Conservation (phyloP, 2,797 vertebrate genomes). For the Melanotaenia boesemani region DNA sequence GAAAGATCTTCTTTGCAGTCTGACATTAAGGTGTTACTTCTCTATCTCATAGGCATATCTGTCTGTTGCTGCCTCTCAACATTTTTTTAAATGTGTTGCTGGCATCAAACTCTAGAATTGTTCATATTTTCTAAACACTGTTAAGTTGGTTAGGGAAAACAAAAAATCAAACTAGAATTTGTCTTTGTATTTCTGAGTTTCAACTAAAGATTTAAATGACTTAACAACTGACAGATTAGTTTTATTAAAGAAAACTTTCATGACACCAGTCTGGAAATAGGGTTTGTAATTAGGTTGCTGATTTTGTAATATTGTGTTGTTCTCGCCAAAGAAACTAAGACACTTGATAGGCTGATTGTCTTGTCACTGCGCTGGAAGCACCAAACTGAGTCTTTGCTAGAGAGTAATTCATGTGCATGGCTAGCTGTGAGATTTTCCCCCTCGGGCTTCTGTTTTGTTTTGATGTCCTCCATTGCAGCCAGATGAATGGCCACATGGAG, state of each 20-base stretch:
- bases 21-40: not conserved
- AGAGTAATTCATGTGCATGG: slow-evolving; percentile 63
- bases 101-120: not conserved
- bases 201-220: not conserved
- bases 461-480: slow-evolving; percentile 70
- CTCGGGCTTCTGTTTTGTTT: slow-evolving; percentile 76
- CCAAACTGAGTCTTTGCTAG: slow-evolving; percentile 46
- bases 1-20: not conserved
- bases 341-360: slow-evolving; percentile 40
- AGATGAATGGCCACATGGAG: slow-evolving; percentile 77
- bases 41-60: not conserved
- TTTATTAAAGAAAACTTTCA: not conserved
- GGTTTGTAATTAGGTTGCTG: not conserved
- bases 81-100: not conserved
- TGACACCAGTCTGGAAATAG: not conserved
- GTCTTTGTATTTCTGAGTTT: not conserved
- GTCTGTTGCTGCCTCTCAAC: not conserved
- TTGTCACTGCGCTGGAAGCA: slow-evolving; percentile 31
- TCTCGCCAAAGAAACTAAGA: slow-evolving; percentile 12
- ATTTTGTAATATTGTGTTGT: not conserved
- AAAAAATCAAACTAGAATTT: not conserved
- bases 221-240: too few relatives aligned
- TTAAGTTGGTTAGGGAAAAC: not conserved
- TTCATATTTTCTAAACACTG: not conserved
- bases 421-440: slow-evolving; percentile 57